Evolutionary conservation across 1,140 invertebrate species (phyloP).

Genomic region (Leucophenga varia): DNA sequence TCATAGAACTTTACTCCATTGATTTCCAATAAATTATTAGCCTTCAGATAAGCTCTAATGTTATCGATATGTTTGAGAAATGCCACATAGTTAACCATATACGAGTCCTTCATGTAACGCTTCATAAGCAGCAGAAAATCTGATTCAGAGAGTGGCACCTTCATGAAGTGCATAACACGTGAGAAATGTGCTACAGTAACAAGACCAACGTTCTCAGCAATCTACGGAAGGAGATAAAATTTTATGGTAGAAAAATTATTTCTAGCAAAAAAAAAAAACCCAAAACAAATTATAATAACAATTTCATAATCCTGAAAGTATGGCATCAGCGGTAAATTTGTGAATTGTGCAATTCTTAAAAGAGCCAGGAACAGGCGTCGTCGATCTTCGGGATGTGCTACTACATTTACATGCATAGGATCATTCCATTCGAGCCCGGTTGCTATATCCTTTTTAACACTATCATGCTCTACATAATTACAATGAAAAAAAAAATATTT

Average conservation of each 20-base stretch:
- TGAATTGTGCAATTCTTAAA: slow-evolving; percentile 65
- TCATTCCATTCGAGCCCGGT: slow-evolving; percentile 67
- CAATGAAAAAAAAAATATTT: neutral
- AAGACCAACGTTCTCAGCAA: slow-evolving; percentile 69
- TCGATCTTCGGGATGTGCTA: slow-evolving; percentile 65
- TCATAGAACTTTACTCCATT: slow-evolving; percentile 26
- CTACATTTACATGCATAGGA: slow-evolving; percentile 61
- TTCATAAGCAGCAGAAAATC: slow-evolving; percentile 70
- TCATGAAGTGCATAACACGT: slow-evolving; percentile 67
- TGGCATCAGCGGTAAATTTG: slow-evolving; percentile 63
- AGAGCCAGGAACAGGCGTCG: slow-evolving; percentile 65
- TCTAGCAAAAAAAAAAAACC: no score
- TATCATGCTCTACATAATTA: slow-evolving; percentile 54
- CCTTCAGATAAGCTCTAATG: slow-evolving; percentile 57
- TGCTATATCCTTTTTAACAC: slow-evolving; percentile 56
- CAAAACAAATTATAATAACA: slow-evolving; percentile 44
- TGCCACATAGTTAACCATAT: slow-evolving; percentile 71
- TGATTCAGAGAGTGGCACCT: slow-evolving; percentile 64
- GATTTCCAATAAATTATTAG: slow-evolving; percentile 33
- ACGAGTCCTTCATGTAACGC: slow-evolving; percentile 68
- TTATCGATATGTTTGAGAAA: slow-evolving; percentile 65
- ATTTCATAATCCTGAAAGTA: slow-evolving; percentile 77
- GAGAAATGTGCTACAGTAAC: slow-evolving; percentile 72
- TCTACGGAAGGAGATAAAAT: slow-evolving; percentile 53
- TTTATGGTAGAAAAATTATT: neutral